Conservation (phyloP, 2,797 vertebrate species). For the Mormyrops attenuatus region DNA sequence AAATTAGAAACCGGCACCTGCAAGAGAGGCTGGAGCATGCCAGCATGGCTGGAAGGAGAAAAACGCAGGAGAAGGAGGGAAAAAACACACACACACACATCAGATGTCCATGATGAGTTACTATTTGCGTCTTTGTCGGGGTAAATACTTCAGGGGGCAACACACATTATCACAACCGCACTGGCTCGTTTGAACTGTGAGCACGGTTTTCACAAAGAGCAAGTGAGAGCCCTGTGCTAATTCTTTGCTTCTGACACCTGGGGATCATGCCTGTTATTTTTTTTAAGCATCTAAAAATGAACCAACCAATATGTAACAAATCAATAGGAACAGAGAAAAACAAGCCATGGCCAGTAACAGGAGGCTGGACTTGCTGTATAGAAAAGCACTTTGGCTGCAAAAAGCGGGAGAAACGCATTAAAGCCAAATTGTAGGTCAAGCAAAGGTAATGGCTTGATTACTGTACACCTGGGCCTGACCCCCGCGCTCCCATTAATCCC, state of each 20-base stretch:
- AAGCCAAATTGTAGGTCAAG: slow-evolving; percentile 34
- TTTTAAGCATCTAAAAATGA: neutral
- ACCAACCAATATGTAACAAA: slow-evolving; percentile 3
- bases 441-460: slow-evolving; percentile 48
- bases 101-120: slow-evolving; percentile 1
- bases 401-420: slow-evolving; percentile 33
- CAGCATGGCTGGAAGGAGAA: neutral
- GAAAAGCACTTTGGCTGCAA: neutral
- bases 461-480: slow-evolving; percentile 46
- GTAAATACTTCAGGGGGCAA: neutral
- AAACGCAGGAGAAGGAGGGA: neutral
- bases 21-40: neutral
- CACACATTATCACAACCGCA: neutral
- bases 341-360: neutral
- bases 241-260: neutral
- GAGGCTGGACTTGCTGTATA: neutral
- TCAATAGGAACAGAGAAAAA: neutral
- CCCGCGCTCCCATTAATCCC: slow-evolving; percentile 23
- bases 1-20: slow-evolving; percentile 21
- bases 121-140: slow-evolving; percentile 5
- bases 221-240: neutral
- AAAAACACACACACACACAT: neutral
- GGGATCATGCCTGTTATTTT: neutral
- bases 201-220: neutral
- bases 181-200: neutral